Percentiles rank a stretch among this genome's conserved stretches.
Evolutionary conservation across 2,113 vertebrate species (phyloP).

Genomic region (Gobius niger): DNA sequence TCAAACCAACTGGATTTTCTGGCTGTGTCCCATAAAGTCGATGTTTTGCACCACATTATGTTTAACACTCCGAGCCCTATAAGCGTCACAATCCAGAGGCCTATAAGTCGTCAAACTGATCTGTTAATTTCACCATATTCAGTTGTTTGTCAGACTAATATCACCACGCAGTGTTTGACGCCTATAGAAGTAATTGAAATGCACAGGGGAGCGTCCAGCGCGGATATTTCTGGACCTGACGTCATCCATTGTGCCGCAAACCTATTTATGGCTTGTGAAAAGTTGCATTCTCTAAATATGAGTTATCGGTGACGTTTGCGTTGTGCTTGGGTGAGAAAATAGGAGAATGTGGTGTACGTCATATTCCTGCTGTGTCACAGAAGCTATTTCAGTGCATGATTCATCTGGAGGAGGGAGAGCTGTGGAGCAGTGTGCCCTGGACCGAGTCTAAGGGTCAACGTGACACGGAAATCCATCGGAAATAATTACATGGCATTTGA

Average conservation of each 20-base stretch:
- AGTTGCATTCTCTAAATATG: background rate
- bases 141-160: background rate
- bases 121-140: too few relatives aligned
- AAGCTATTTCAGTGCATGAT: conserved; percentile 1
- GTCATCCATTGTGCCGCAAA: background rate
- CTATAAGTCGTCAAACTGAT: too few relatives aligned
- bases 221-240: background rate
- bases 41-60: too few relatives aligned
- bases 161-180: background rate
- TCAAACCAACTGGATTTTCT: too few relatives aligned
- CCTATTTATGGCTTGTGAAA: conserved; percentile 1
- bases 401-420: background rate
- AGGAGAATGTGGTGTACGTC: background rate
- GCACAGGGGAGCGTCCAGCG: background rate
- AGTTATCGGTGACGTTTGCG: background rate
- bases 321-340: background rate
- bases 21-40: too few relatives aligned
- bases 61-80: too few relatives aligned
- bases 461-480: background rate
- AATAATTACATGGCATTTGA: too few relatives aligned
- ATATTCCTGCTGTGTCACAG: background rate
- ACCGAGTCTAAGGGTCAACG: background rate
- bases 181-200: background rate
- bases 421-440: background rate
- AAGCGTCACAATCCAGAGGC: too few relatives aligned